Evolutionary conservation across 1,140 invertebrate genomes (phyloP).

Genomic region (Euborellia annulipes): DNA sequence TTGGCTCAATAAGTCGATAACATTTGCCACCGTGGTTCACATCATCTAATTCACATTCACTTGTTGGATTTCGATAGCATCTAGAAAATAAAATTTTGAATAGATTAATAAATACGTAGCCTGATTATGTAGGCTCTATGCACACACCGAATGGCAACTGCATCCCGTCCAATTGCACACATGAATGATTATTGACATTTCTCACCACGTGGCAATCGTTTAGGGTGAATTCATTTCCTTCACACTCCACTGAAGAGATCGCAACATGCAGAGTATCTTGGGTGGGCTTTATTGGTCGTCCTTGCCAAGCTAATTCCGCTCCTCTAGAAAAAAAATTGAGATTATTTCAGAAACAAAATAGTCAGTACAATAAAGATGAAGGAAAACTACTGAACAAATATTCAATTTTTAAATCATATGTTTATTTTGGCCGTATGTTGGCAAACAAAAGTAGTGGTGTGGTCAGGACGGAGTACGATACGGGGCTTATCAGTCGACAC

Average conservation of each 20-base stretch:
- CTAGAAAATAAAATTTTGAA: too few species aligned
- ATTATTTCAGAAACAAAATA: neutral
- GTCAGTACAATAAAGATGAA: neutral
- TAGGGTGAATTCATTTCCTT: constrained; percentile 32
- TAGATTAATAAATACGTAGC: too few species aligned
- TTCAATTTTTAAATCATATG: too few species aligned
- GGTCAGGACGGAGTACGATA: too few species aligned
- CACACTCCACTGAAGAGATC: constrained; percentile 28
- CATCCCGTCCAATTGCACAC: constrained; percentile 24
- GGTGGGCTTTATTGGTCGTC: constrained; percentile 20
- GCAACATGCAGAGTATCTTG: constrained; percentile 24
- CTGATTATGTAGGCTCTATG: too few species aligned
- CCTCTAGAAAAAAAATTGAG: constrained; percentile 24
- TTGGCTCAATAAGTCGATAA: constrained; percentile 23
- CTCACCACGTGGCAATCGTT: constrained; percentile 24
- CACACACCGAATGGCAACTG: constrained; percentile 25
- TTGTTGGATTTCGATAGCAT: constrained; percentile 29
- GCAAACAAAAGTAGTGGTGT: too few species aligned
- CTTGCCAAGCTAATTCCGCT: constrained; percentile 35
- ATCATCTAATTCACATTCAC: constrained; percentile 31
- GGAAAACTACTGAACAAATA: too few species aligned
- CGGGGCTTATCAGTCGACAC: too few species aligned
- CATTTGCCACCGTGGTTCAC: constrained; percentile 29
- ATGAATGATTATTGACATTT: neutral
- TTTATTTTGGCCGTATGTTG: too few species aligned